Percentiles rank a stretch among this genome's conserved stretches.
Conservation (phyloP, 2,888 invertebrate genomes). For the Tricholauxania praeusta region DNA sequence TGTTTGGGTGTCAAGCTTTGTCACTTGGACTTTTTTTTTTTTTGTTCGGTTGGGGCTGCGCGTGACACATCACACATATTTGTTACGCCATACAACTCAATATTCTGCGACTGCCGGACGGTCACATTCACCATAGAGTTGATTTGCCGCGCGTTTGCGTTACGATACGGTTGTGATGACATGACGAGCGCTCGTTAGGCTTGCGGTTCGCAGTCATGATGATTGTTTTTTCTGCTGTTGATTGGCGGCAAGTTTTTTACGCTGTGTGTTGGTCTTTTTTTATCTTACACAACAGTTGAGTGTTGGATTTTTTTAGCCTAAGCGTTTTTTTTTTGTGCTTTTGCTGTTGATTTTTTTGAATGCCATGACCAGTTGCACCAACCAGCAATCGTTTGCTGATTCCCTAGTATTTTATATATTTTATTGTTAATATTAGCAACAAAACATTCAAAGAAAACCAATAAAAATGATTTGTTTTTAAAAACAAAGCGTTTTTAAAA, state of each 20-base stretch:
- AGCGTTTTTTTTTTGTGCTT: conserved; percentile 13
- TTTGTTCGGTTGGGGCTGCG: not conserved
- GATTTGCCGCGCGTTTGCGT: not conserved
- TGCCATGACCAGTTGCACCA: conserved; percentile 1
- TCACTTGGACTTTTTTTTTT: not conserved
- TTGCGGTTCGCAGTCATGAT: not conserved
- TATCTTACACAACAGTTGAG: not conserved
- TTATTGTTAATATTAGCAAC: conserved; percentile 35
- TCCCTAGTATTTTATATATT: conserved; percentile 34
- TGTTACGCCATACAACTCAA: not conserved
- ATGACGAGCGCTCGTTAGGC: conserved; percentile 21
- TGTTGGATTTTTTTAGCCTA: conserved; percentile 1
- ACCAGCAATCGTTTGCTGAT: conserved; percentile 22
- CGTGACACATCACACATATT: not conserved
- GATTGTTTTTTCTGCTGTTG: not conserved
- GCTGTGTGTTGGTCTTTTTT: conserved; percentile 11
- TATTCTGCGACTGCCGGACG: not conserved
- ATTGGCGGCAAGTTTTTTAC: conserved; percentile 3
- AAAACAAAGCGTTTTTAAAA: conserved; percentile 18
- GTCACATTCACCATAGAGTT: not conserved
- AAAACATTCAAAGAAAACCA: conserved; percentile 23
- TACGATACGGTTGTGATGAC: conserved; percentile 13
- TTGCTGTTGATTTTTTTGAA: conserved; percentile 9
- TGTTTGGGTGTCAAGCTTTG: conserved; percentile 4
- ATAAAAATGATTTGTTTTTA: conserved; percentile 17